Percentiles rank a stretch among this genome's conserved stretches.
phyloP scores from a whole-genome alignment of 2,888 invertebrate genomes.

The Celastrina argiolus region DNA sequence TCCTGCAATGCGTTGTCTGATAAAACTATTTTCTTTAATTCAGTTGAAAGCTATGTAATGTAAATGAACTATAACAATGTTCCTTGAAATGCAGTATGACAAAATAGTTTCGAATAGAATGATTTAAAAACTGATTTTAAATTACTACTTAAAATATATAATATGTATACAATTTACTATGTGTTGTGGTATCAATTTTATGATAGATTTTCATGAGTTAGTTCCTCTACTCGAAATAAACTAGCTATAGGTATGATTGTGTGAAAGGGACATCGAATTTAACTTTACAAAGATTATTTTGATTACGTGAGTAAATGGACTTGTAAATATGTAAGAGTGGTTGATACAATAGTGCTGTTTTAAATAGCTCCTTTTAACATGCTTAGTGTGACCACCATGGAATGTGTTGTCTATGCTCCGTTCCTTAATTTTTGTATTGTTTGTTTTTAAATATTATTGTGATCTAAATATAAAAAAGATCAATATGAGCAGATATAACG shows the following conservation, averaged over 20 bases:
- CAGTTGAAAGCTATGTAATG: background rate
- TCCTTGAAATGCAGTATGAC: no score
- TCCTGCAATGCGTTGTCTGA: background rate
- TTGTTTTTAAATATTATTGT: no score
- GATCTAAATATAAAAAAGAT: no score
- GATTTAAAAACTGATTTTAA: no score
- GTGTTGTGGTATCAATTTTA: background rate
- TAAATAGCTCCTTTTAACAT: background rate
- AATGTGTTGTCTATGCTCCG: no score
- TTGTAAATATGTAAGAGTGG: conserved; percentile 15
- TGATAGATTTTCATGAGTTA: background rate
- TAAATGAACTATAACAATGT: background rate
- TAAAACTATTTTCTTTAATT: background rate
- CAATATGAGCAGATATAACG: no score
- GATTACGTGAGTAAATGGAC: conserved; percentile 1
- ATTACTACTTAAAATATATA: background rate
- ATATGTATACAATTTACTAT: background rate
- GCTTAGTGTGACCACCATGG: no score
- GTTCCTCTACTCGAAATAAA: conserved; percentile 14
- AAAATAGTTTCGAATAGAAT: no score
- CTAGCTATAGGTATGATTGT: background rate
- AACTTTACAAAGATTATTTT: conserved; percentile 20
- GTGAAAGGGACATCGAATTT: conserved; percentile 9
- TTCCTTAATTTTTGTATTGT: no score
- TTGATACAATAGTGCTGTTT: background rate